phyloP scores from a whole-genome alignment of 1,140 invertebrate species.

The Paracyclopina nana region DNA sequence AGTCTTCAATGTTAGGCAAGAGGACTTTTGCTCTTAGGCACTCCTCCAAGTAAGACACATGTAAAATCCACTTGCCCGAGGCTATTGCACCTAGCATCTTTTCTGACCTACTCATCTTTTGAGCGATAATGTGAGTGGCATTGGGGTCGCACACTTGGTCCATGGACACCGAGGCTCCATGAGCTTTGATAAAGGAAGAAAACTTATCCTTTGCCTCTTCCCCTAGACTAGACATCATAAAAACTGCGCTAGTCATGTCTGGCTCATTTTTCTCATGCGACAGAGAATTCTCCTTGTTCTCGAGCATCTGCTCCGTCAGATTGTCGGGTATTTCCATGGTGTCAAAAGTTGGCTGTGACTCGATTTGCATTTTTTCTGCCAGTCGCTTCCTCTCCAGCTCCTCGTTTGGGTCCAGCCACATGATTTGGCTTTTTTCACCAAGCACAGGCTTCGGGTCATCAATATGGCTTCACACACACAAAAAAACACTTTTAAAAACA shows the following conservation, averaged over 20 bases:
- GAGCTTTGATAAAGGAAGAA: slow-evolving; percentile 32
- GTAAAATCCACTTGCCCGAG: slow-evolving; percentile 64
- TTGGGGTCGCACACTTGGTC: slow-evolving; percentile 38
- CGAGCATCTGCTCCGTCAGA: slow-evolving; percentile 18
- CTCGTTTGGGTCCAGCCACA: too few species aligned
- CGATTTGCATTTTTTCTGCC: too few species aligned
- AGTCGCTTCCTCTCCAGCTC: too few species aligned
- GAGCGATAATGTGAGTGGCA: slow-evolving; percentile 55
- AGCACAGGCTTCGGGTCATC: too few species aligned
- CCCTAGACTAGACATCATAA: slow-evolving; percentile 28
- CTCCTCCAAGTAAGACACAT: slow-evolving; percentile 48
- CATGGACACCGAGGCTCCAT: slow-evolving; percentile 45
- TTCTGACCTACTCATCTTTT: slow-evolving; percentile 52
- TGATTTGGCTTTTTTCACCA: too few species aligned
- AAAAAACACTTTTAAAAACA: too few species aligned
- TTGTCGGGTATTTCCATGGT: slow-evolving; percentile 15
- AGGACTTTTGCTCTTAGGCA: slow-evolving; percentile 34
- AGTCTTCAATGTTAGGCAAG: slow-evolving; percentile 42
- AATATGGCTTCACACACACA: too few species aligned
- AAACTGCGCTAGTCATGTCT: neutral
- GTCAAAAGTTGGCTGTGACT: neutral
- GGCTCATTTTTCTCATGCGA: neutral
- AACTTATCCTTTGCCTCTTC: slow-evolving; percentile 26
- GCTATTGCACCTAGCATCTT: slow-evolving; percentile 63
- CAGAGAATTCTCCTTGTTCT: neutral